Base-by-base conservation (phyloP, 2,797 vertebrate genomes). In the Danio aesculapii region DNA sequence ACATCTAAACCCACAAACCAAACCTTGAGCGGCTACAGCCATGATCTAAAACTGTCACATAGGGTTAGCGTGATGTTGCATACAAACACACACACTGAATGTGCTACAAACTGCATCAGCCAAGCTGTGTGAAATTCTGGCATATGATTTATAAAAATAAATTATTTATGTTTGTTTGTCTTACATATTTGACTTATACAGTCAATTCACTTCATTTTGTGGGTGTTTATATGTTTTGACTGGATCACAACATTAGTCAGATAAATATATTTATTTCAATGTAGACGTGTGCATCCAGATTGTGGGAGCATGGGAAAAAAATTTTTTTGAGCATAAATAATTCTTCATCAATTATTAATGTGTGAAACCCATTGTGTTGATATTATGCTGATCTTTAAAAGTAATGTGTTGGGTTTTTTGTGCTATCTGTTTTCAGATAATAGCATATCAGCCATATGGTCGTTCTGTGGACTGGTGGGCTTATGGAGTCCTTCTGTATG, bases 391-490 rank as follows among this genome's bases (percentile, higher is more conserved):
- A 71, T 66, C 4, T 57, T 50, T 49, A 55, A 12, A 17, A 30
- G 43, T 59, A 73, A 73, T 46, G 14, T 19, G 11, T 58, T 8
- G 12, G 0, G 2, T 21, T 17, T 39, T 52, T 41, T 63, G 3
- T 62, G 43, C 8, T 67, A 6, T 66, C n/a, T 79, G 30, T 64
- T 1, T 74, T 19, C 92, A 99, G 98, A 99, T 99, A 64, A 98
- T 99, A 72, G 96, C 97, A 4, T 99, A 99, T 91, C 98, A 99
- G 89, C 97, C 98, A 0, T 99, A 99, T 4, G 95, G 95, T 39
- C 94, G 93, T 77, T 98, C 98, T 0, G 98, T 99, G 85, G 98
- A 99, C 91, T 99, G 97, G 98, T 99, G 98, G 98, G 97, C 98
- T 0, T 99, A 97, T 0, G 98, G 98, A 2, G 97, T 99, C 81